Evolutionary conservation across 2,113 vertebrate species (phyloP).

Genomic region (Larimichthys polyactis): DNA sequence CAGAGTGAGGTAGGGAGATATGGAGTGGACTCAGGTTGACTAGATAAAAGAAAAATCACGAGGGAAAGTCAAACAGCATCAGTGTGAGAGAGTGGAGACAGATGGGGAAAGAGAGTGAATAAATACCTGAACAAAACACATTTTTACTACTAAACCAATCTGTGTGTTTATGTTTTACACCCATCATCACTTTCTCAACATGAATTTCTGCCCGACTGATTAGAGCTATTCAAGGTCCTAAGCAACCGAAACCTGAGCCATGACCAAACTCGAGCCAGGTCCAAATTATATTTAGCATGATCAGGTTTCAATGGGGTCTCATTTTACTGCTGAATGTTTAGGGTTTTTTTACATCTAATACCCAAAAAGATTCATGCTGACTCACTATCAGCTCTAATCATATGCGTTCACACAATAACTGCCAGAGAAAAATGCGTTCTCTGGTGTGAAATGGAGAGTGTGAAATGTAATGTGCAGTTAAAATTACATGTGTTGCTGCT

Average conservation of each 20-base stretch:
- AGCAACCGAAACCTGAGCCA: background rate
- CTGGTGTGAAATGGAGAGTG: background rate
- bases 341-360: background rate
- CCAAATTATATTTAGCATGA: background rate
- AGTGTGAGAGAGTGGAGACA: background rate
- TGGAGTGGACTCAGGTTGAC: slow-evolving; percentile 26
- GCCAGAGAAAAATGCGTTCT: background rate
- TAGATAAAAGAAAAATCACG: slow-evolving; percentile 34
- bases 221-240: background rate
- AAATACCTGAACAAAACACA: slow-evolving; percentile 4
- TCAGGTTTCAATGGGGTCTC: background rate
- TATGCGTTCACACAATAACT: background rate
- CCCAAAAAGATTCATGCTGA: background rate
- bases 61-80: slow-evolving; percentile 18
- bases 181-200: background rate
- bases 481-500: background rate
- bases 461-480: background rate
- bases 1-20: slow-evolving; percentile 22
- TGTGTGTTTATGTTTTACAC: background rate
- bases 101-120: background rate
- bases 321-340: background rate
- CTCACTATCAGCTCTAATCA: background rate
- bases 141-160: background rate
- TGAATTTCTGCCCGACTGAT: background rate
- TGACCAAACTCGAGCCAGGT: background rate